phyloP scores from a whole-genome alignment of 1,140 invertebrate species.

The Saccostrea echinata region DNA sequence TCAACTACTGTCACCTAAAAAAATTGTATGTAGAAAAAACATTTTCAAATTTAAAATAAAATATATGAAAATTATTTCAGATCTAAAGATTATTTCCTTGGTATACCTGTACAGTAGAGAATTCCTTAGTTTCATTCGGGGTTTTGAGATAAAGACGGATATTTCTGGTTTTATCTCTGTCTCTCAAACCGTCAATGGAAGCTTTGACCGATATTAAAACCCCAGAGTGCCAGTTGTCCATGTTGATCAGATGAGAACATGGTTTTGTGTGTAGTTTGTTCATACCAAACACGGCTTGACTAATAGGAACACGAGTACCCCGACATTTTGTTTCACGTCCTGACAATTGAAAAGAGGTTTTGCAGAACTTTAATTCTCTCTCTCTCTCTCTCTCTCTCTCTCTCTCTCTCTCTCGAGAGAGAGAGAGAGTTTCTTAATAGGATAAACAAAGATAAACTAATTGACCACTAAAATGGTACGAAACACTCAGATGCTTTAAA shows the following conservation, averaged over 20 bases:
- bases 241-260: constrained; percentile 62
- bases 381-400: too few species aligned
- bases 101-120: background rate
- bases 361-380: too few species aligned
- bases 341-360: background rate
- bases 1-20: constrained; percentile 64
- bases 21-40: background rate
- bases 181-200: constrained; percentile 64
- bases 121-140: background rate
- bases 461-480: too few species aligned
- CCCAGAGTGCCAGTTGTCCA: constrained; percentile 50
- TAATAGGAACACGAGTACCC: constrained; percentile 43
- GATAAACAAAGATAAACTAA: too few species aligned
- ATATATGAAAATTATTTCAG: too few species aligned
- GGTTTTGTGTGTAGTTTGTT: constrained; percentile 40
- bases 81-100: too few species aligned
- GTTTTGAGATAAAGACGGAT: constrained; percentile 55
- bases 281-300: constrained; percentile 66
- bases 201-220: constrained; percentile 65
- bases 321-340: constrained; percentile 65
- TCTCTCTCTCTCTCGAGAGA: background rate
- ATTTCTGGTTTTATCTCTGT: constrained; percentile 61
- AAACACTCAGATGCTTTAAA: too few species aligned
- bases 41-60: too few species aligned
- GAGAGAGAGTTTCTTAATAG: background rate